Evolutionary conservation across 2,113 vertebrate genomes (phyloP), one percentile per base, ranked within the genome.

Genomic region (Acanthisitta chloris): DNA sequence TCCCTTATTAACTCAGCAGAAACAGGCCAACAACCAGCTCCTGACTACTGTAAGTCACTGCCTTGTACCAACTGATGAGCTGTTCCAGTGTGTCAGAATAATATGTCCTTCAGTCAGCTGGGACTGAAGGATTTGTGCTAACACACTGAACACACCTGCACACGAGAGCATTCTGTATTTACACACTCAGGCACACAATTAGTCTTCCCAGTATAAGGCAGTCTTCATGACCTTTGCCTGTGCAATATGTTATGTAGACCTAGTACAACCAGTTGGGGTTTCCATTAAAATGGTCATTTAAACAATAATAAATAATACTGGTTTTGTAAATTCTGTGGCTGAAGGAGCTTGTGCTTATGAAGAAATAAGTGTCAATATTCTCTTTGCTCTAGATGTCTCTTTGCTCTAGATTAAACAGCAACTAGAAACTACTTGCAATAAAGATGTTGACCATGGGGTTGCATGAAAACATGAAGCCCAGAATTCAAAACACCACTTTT

Each of bases 201-300:
- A 21, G 24, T 14, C 28, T 64, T 69, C 34, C 20, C 25, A 49
- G 23, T 0, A 73, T 49, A 33, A 62, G 48, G 10, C 4, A 8
- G 36, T 20, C 33, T 81, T 84, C 2, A 0, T 3, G 29, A 42
- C 51, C 57, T 80, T 80, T 82, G 23, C 36, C 17, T 52, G 28
- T 42, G 45, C 38, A 78, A 62, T 2, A 33, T 2, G 0, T 40
- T 46, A 65, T 1, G 4, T 14, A 94, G 31, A 45, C 7, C 25
- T 28, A 8, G 8, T 62, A 66, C 19, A 78, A 55, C 5, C 2
- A 3, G 7, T 3, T 72, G 28, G 12, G 11, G 18, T 57, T 80
- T 69, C 31, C 15, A 65, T 21, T 70, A 40, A 70, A 94, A 67
- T 5, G 7, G 14, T 19, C 7, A 54, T 58, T 78, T 73, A 88